Conservation (phyloP, 2,113 vertebrate species). For the Phainopepla nitens region DNA sequence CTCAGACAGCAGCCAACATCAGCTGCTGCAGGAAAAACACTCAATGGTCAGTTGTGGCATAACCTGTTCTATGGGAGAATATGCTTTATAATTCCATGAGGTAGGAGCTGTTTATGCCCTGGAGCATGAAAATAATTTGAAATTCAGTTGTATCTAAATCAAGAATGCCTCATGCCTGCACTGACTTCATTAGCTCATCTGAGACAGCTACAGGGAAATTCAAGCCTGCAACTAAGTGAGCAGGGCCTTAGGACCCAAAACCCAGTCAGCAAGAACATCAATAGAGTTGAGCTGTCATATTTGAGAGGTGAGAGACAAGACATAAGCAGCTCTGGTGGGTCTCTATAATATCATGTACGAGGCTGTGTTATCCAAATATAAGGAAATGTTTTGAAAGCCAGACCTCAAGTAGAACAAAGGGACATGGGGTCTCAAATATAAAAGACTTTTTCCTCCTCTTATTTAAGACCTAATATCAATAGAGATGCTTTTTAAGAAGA, state of each 20-base stretch:
- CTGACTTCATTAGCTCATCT: constrained; percentile 4
- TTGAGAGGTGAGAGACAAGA: background rate
- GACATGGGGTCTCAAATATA: background rate
- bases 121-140: background rate
- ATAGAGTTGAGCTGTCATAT: background rate
- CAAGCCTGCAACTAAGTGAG: background rate
- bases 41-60: background rate
- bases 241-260: constrained; percentile 22
- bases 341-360: background rate
- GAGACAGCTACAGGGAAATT: background rate
- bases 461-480: background rate
- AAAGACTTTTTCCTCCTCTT: background rate
- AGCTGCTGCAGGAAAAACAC: background rate
- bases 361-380: background rate
- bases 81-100: background rate
- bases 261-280: background rate
- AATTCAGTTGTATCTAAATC: background rate
- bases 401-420: background rate
- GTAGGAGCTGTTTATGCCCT: background rate
- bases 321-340: background rate
- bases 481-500: background rate
- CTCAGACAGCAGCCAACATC: background rate
- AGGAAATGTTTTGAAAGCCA: background rate
- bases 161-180: background rate
- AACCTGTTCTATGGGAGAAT: background rate